Base-by-base conservation (phyloP, 2,797 vertebrate species). In the Nasua narica region DNA sequence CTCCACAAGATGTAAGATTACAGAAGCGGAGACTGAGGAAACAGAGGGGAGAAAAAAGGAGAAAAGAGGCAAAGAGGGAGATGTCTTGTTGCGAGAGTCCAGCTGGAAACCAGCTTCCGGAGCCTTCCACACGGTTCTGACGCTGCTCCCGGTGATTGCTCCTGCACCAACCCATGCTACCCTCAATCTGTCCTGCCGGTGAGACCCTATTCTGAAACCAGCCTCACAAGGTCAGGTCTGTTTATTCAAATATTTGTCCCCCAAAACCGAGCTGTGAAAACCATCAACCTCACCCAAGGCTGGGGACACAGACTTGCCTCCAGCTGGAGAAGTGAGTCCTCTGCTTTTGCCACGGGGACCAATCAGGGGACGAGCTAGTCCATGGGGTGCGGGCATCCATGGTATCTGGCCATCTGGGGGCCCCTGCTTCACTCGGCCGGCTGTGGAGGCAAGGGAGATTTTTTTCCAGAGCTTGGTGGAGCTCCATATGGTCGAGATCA, bases 401-500 rank as follows among this genome's bases (percentile, higher is more conserved):
- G 98, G 98, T 99, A 99, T 99, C 98, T 96, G 97, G 98, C 99
- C 99, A 99, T 99, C 99, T 99, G 99, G 99, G 99, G 99, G 98
- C 98, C 97, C 96, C 98, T 96, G 97, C 98, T 99, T 99, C 99
- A 99, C 99, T 99, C 98, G 95, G 98, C 98, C 99, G 98, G 98
- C 99, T 99, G 99, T 98, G 97, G 99, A 99, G 99, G 99, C 99
- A 99, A 99, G 98, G 99, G 99, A 98, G 98, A 95, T 97, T 98
- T 99, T 99, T 99, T 99, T 99, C 99, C 99, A 99, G 99, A 99
- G 99, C 99, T 99, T 98, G 98, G 98, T 99, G 99, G 98, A 99
- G 98, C 99, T 99, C 99, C 99, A 99, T 99, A 99, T 99, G 99
- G 99, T 99, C 97, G 98, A 99, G 99, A 99, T 99, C 99, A 99